These are phyloP conservation scores for Bactericera cockerelli DNA, from an alignment of 1,140 invertebrate species.

Conservation along the genomic window DNA sequence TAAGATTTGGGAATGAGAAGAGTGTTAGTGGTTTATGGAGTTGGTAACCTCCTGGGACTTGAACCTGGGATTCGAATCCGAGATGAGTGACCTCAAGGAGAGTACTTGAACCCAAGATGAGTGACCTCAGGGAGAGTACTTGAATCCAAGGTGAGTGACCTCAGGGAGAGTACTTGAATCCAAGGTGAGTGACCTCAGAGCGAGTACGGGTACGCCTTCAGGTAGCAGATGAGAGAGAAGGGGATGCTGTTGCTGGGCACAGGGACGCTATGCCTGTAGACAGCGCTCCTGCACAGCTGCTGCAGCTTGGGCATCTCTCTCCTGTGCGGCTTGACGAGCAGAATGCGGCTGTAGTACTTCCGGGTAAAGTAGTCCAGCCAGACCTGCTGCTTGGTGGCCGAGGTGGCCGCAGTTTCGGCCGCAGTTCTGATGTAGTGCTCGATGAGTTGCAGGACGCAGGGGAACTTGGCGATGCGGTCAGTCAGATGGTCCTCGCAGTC, in stretches of 20 bases:
- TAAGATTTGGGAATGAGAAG: too few species aligned
- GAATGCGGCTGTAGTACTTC: conserved; percentile 51
- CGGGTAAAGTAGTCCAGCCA: conserved; percentile 59
- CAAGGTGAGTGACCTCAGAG: too few species aligned
- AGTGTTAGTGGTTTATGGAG: too few species aligned
- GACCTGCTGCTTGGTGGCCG: conserved; percentile 40
- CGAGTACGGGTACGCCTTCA: conserved; percentile 16
- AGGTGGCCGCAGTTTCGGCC: conserved; percentile 21
- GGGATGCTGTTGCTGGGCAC: conserved; percentile 15
- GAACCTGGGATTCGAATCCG: too few species aligned
- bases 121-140: too few species aligned
- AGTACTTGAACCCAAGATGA: too few species aligned
- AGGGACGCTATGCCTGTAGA: conserved; percentile 32
- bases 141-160: too few species aligned
- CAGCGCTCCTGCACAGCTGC: conserved; percentile 51
- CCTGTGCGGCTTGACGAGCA: conserved; percentile 44
- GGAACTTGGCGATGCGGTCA: conserved; percentile 51
- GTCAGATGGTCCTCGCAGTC: conserved; percentile 52
- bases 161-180: too few species aligned
- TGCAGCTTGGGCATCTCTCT: conserved; percentile 40
- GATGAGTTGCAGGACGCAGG: conserved; percentile 55
- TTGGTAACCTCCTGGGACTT: too few species aligned
- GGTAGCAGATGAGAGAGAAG: conserved; percentile 10
- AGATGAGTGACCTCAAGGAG: too few species aligned
- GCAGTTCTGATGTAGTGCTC: conserved; percentile 49